Conservation (phyloP, 2,888 invertebrate genomes). For the Blastobasis lacticolella region DNA sequence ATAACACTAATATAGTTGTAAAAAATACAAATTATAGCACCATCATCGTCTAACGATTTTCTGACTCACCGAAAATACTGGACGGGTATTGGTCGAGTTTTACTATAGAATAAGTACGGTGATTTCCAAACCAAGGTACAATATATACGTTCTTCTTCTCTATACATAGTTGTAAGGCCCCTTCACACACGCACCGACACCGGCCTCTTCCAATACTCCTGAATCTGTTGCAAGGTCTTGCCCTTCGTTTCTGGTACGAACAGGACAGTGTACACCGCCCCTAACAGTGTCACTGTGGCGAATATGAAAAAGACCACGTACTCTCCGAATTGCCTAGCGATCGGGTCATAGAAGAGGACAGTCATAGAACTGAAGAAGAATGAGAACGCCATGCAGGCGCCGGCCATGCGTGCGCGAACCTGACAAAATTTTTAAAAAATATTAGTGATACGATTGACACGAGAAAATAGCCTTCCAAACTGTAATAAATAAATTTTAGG, state of each 20-base stretch:
- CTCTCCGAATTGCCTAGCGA: conserved; percentile 43
- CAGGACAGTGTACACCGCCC: conserved; percentile 48
- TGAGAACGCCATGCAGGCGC: conserved; percentile 49
- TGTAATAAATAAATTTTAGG: no score
- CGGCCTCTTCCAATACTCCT: conserved; percentile 35
- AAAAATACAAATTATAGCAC: no score
- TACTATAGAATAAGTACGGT: no score
- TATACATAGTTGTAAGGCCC: neutral
- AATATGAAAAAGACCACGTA: conserved; percentile 56
- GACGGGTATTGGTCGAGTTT: no score
- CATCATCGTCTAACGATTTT: no score
- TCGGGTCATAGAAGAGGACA: conserved; percentile 46
- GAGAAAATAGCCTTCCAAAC: no score
- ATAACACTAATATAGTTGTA: no score
- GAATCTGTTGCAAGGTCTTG: conserved; percentile 49
- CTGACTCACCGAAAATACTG: conserved; percentile 31
- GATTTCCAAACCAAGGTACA: no score
- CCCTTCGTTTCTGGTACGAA: conserved; percentile 67
- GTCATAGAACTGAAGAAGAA: conserved; percentile 57
- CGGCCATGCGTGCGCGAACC: conserved; percentile 51
- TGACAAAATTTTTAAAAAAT: conserved; percentile 15
- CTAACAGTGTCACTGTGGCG: conserved; percentile 41
- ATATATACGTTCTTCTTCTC: no score
- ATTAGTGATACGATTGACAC: no score
- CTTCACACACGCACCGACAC: conserved; percentile 35